These are phyloP conservation scores for Phenacoccus solenopsis DNA, from an alignment of 1,140 invertebrate genomes.

Conservation along the genomic window DNA sequence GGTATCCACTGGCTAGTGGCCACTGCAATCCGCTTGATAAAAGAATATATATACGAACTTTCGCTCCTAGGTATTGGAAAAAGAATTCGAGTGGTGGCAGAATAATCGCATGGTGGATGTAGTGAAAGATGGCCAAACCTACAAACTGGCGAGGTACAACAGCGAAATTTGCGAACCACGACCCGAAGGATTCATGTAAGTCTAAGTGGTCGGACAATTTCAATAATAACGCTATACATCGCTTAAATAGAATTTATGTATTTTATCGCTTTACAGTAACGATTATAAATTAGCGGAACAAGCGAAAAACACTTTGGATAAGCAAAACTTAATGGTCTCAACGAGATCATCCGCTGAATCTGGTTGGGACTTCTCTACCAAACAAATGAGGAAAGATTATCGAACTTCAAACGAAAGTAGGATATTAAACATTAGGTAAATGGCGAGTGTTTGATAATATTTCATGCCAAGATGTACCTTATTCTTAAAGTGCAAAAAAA, in stretches of 20 bases:
- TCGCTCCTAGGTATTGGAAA: conserved; percentile 47
- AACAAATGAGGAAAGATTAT: neutral
- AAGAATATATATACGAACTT: too few species aligned
- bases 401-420: neutral
- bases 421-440: neutral
- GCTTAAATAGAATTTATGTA: too few species aligned
- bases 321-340: conserved; percentile 35
- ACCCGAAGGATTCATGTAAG: conserved; percentile 61
- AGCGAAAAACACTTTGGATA: conserved; percentile 27
- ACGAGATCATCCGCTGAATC: conserved; percentile 46
- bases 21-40: too few species aligned
- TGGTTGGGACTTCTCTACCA: conserved; percentile 45
- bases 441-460: too few species aligned
- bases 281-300: conserved; percentile 31
- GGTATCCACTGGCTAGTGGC: too few species aligned
- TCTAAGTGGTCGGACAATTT: too few species aligned
- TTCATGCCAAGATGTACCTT: too few species aligned
- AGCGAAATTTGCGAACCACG: conserved; percentile 46
- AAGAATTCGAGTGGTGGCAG: conserved; percentile 54
- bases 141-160: conserved; percentile 44
- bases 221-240: too few species aligned
- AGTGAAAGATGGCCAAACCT: conserved; percentile 41
- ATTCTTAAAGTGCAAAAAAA: too few species aligned
- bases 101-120: conserved; percentile 32
- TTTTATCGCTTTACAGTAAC: conserved; percentile 29